phyloP scores from a whole-genome alignment of 2,888 invertebrate species.

The Cepaea hortensis region DNA sequence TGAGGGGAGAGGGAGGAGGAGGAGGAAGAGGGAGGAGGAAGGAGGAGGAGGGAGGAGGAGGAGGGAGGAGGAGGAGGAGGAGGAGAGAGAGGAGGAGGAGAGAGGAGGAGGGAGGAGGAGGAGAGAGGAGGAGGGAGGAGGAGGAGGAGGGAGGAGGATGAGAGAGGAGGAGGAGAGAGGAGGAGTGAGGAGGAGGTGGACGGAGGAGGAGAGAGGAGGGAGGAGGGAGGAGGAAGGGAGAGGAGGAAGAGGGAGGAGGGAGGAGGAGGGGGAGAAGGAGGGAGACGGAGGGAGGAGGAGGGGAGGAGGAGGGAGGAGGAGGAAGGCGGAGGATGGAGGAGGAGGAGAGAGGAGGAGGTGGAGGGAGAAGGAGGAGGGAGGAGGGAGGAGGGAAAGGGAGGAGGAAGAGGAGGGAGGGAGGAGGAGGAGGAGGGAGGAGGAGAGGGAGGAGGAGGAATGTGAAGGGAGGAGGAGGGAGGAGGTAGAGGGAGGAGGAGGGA shows the following conservation, averaged over 20 bases:
- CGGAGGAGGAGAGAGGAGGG: background rate
- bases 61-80: background rate
- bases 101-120: background rate
- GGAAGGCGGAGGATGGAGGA: no score
- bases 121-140: background rate
- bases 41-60: background rate
- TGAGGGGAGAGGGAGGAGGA: background rate
- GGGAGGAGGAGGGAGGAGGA: background rate
- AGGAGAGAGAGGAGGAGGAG: background rate
- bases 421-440: background rate
- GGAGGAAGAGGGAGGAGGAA: background rate
- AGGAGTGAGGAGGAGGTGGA: no score
- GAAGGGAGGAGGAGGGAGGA: background rate
- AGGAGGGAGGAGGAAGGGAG: background rate
- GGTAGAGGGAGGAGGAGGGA: background rate
- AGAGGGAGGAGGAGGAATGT: no score
- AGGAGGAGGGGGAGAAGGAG: slow-evolving; percentile 1
- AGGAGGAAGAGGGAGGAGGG: background rate
- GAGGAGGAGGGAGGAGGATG: no score
- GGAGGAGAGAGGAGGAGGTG: no score
- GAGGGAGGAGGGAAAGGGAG: background rate
- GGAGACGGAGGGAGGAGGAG: background rate
- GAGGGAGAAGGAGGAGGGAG: background rate
- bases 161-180: no score
- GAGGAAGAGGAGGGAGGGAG: no score